Percentiles rank a stretch among this genome's conserved stretches.
Evolutionary conservation across 1,140 invertebrate genomes (phyloP).

Genomic region (Lordiphosa mommai): DNA sequence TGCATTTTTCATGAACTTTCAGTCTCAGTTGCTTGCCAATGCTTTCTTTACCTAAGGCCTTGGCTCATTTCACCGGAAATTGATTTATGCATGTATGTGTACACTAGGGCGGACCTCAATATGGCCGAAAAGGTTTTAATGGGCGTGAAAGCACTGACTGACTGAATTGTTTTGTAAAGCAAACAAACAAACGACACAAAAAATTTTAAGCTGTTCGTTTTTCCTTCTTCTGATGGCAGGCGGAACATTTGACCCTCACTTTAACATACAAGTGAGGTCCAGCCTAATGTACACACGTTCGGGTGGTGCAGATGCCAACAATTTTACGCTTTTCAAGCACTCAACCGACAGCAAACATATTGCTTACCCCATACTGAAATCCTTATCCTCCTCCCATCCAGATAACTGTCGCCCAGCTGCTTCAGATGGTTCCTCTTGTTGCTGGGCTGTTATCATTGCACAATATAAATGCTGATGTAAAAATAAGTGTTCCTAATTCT

Average conservation of each 20-base stretch:
- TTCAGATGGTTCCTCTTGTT: constrained; percentile 5
- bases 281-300: no score
- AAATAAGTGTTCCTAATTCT: constrained; percentile 69
- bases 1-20: constrained; percentile 40
- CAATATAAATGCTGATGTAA: constrained; percentile 67
- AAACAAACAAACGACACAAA: no score
- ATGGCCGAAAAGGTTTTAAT: no score
- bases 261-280: no score
- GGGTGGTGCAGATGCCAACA: constrained; percentile 3
- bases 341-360: constrained; percentile 56
- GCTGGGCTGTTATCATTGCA: constrained; percentile 43
- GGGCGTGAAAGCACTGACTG: no score
- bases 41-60: constrained; percentile 14
- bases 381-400: background rate
- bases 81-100: constrained; percentile 40
- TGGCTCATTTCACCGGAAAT: constrained; percentile 36
- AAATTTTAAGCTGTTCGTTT: no score
- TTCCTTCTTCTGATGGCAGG: no score
- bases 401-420: constrained; percentile 33
- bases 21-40: background rate
- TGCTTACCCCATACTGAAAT: constrained; percentile 40
- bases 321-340: constrained; percentile 58
- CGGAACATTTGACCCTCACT: no score
- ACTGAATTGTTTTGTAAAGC: no score
- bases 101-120: no score